These are phyloP conservation scores for Canis aureus DNA, from an alignment of 2,113 vertebrate species.

Conservation along the genomic window DNA sequence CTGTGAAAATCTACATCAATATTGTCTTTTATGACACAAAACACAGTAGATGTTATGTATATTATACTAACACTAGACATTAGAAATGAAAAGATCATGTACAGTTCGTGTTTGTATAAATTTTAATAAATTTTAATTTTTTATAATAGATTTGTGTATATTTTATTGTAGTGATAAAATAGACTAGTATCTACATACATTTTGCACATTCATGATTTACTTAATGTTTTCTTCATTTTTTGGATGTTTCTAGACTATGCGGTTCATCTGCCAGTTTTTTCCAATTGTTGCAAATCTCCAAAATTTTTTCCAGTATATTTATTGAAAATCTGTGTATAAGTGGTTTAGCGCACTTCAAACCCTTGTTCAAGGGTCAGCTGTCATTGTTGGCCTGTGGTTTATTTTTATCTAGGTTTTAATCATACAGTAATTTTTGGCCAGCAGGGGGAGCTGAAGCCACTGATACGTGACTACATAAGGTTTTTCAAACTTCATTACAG, in stretches of 20 bases:
- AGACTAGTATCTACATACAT: neutral
- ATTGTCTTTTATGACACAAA: neutral
- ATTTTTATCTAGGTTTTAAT: neutral
- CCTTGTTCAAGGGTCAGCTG: neutral
- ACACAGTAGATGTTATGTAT: neutral
- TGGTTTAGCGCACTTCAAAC: neutral
- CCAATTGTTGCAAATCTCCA: neutral
- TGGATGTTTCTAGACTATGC: neutral
- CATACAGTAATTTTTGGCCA: constrained; percentile 52
- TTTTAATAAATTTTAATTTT: neutral
- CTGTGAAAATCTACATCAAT: neutral
- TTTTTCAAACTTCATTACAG: no score
- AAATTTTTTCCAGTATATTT: neutral
- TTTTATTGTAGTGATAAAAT: neutral
- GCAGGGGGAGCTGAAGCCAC: constrained; percentile 72
- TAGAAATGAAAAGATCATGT: neutral
- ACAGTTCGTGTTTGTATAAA: neutral
- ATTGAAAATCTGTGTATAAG: neutral
- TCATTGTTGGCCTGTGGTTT: neutral
- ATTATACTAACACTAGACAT: neutral
- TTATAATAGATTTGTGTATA: neutral
- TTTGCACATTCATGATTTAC: neutral
- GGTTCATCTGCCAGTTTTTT: neutral
- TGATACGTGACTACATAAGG: neutral
- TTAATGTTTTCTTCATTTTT: neutral